phyloP scores from a whole-genome alignment of 30 jellyfish, hydroid and myxozoan species.

The Pelagia noctiluca region DNA sequence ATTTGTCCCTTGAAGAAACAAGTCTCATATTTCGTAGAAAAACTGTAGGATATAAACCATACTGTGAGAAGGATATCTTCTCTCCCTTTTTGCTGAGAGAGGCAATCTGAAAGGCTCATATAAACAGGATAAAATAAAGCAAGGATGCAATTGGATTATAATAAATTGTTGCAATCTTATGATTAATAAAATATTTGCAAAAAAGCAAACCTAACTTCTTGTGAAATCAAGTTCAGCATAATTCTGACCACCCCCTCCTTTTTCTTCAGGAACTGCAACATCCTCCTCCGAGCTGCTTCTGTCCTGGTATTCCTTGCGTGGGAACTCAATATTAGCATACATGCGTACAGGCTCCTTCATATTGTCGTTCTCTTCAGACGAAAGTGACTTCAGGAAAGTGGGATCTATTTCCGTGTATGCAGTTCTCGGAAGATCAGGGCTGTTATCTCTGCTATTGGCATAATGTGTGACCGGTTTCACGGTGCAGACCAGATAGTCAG shows the following conservation, averaged over 20 bases:
- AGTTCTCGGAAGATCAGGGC: conserved; percentile 72
- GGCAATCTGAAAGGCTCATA: too few relatives aligned
- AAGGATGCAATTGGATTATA: too few relatives aligned
- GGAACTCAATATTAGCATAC: conserved; percentile 38
- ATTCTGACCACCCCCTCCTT: conserved; percentile 51
- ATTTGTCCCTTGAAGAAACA: too few relatives aligned
- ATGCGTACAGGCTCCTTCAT: conserved; percentile 11
- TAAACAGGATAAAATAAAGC: too few relatives aligned
- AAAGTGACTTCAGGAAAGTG: conserved; percentile 39
- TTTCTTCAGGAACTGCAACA: conserved; percentile 48
- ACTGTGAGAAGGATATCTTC: too few relatives aligned
- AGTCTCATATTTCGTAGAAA: too few relatives aligned
- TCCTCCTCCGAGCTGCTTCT: background rate
- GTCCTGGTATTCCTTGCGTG: background rate
- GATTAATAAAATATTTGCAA: background rate
- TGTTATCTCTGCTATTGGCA: conserved; percentile 67
- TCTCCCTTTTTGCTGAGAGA: too few relatives aligned
- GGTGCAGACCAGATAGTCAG: conserved; percentile 92
- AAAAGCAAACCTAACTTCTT: background rate
- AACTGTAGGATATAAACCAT: too few relatives aligned
- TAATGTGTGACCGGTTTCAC: conserved; percentile 96
- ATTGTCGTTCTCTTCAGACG: conserved; percentile 27
- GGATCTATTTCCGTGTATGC: conserved; percentile 94
- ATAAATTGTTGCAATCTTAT: background rate
- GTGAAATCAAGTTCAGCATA: conserved; percentile 90